Conservation (phyloP, 1,140 invertebrate species). For the Theocolax elegans region DNA sequence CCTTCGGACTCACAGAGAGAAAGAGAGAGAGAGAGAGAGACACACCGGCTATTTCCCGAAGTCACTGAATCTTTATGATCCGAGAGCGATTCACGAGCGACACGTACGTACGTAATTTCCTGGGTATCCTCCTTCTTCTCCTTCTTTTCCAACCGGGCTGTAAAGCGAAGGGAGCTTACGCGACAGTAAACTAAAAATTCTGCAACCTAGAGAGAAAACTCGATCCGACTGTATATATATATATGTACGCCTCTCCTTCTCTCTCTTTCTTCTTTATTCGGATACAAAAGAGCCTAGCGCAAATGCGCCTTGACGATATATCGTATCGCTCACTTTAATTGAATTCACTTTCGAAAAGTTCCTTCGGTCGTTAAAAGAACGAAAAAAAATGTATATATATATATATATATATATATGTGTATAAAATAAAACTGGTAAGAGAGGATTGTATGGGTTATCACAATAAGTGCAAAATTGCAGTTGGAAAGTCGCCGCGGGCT, state of each 20-base stretch:
- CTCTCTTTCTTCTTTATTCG: no score
- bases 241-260: no score
- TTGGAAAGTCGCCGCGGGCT: no score
- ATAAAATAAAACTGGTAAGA: no score
- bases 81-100: slow-evolving; percentile 28
- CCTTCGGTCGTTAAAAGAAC: neutral
- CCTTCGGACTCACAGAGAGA: no score
- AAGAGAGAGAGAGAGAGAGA: neutral
- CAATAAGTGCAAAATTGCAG: no score
- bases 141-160: neutral
- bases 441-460: no score
- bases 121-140: neutral
- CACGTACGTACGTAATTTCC: slow-evolving; percentile 36
- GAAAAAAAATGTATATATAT: no score
- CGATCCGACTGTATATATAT: no score
- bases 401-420: no score
- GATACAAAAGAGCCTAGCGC: no score
- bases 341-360: neutral
- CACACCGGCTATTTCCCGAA: slow-evolving; percentile 30
- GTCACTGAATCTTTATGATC: slow-evolving; percentile 33
- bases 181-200: slow-evolving; percentile 24
- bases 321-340: no score
- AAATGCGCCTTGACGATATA: neutral
- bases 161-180: neutral
- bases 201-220: slow-evolving; percentile 13